phyloP scores from a whole-genome alignment of 1,140 invertebrate species.

The Goniozus legneri region DNA sequence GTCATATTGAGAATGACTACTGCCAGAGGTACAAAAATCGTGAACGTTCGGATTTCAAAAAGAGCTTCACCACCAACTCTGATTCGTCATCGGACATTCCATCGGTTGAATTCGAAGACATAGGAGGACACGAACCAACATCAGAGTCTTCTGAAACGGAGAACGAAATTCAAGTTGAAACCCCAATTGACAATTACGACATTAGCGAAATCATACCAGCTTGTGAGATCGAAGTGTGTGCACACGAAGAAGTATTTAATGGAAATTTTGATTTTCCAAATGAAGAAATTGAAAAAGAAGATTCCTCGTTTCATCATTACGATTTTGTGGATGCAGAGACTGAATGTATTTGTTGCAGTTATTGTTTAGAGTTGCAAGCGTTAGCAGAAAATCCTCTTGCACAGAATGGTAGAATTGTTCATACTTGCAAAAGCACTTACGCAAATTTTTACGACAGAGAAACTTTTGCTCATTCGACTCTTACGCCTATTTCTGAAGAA shows the following conservation, averaged over 20 bases:
- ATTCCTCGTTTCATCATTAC: not conserved
- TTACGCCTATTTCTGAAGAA: no score
- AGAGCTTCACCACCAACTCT: no score
- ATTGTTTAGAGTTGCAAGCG: not conserved
- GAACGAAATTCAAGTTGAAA: slow-evolving; percentile 16
- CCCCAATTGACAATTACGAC: not conserved
- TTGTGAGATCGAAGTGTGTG: no score
- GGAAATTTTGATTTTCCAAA: not conserved
- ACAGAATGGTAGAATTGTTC: not conserved
- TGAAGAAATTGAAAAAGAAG: not conserved
- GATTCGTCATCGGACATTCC: not conserved
- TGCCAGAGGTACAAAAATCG: no score
- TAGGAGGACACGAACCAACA: slow-evolving; percentile 27
- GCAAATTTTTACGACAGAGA: no score
- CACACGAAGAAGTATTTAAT: no score
- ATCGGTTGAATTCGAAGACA: slow-evolving; percentile 16
- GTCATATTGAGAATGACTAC: not conserved
- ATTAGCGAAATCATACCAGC: no score
- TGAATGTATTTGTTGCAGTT: not conserved
- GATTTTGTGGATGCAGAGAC: not conserved
- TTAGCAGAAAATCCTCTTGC: not conserved
- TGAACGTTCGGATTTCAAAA: no score
- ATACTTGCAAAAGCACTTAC: no score
- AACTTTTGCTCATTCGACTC: no score
- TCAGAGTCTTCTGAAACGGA: slow-evolving; percentile 32